These are phyloP conservation scores for Mohoua ochrocephala DNA, from an alignment of 2,113 vertebrate species.

Conservation along the genomic window DNA sequence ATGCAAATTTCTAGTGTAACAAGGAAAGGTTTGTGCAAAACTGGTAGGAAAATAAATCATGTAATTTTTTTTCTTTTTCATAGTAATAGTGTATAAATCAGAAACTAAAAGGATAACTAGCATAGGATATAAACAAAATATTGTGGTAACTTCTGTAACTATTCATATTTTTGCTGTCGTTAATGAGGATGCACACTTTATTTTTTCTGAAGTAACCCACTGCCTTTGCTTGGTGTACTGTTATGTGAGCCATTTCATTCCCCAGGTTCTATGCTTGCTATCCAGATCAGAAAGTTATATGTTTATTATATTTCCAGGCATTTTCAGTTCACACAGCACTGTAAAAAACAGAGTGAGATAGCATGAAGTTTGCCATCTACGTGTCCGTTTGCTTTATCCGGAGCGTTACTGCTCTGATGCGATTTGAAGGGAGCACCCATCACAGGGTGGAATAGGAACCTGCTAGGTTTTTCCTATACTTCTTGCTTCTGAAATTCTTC, in stretches of 20 bases:
- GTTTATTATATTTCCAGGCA: not conserved
- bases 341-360: not conserved
- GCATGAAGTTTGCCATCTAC: not conserved
- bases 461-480: not conserved
- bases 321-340: not conserved
- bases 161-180: not conserved
- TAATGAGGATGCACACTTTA: not conserved
- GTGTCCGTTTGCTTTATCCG: not conserved
- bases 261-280: not conserved
- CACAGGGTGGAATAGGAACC: fast-evolving
- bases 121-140: not conserved
- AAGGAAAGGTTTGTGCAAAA: not conserved
- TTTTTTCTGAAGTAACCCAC: not conserved
- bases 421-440: fast-evolving
- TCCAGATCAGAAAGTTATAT: not conserved
- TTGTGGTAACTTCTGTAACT: not conserved
- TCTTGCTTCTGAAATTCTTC: not conserved
- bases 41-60: not conserved
- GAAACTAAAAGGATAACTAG: not conserved
- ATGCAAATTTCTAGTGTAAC: not conserved
- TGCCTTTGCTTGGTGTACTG: not conserved
- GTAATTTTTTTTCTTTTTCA: not conserved
- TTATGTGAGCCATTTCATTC: not conserved
- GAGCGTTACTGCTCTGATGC: not conserved
- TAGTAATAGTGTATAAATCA: not conserved